These are phyloP conservation scores for Corynorhinus townsendii DNA, from an alignment of 2,113 vertebrate species.

Conservation along the genomic window DNA sequence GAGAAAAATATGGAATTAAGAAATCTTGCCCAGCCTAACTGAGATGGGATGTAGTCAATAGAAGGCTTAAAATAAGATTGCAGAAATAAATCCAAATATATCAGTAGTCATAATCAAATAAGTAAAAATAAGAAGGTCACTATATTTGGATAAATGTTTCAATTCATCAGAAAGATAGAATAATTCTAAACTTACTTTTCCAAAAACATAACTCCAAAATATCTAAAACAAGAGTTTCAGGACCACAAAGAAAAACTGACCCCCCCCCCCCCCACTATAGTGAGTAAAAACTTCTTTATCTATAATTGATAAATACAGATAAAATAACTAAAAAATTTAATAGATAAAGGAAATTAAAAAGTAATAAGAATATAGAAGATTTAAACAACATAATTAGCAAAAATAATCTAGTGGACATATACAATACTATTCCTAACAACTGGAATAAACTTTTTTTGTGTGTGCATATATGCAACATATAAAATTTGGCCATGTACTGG, in stretches of 20 bases:
- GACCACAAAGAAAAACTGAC: not conserved
- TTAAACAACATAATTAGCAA: not conserved
- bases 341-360: not conserved
- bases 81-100: not conserved
- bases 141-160: constrained; percentile 8
- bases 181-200: not conserved
- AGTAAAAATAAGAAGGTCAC: not conserved
- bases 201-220: not conserved
- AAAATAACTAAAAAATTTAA: not conserved
- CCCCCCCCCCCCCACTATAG: not conserved
- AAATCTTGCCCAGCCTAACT: not conserved
- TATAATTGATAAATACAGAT: not conserved
- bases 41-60: not conserved
- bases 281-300: not conserved
- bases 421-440: not conserved
- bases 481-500: not conserved
- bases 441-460: not conserved
- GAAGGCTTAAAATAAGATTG: not conserved
- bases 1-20: not conserved
- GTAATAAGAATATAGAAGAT: not conserved
- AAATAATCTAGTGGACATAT: not conserved
- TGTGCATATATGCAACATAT: not conserved
- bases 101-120: not conserved
- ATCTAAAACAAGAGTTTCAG: not conserved
- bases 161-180: not conserved